phyloP scores from a whole-genome alignment of 2,113 vertebrate genomes.

The Entomyzon cyanotis region DNA sequence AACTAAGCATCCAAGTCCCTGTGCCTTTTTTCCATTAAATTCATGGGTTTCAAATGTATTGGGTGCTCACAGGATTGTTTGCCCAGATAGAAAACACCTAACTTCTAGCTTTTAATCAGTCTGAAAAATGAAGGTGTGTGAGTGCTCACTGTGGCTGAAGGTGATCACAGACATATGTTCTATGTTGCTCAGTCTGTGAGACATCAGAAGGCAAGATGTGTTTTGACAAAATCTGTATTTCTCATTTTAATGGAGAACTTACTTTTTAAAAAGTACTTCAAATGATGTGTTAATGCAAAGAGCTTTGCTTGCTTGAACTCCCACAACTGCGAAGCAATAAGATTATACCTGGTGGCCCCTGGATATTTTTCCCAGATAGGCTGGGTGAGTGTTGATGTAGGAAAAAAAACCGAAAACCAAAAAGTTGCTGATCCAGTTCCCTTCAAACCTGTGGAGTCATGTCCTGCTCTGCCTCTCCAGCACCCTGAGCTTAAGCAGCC shows the following conservation, averaged over 20 bases:
- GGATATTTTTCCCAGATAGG: neutral
- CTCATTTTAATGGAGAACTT: neutral
- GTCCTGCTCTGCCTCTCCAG: neutral
- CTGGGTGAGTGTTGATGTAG: neutral
- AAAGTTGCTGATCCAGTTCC: neutral
- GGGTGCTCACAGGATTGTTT: neutral
- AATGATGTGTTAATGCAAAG: neutral
- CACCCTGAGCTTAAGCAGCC: neutral
- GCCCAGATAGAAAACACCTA: neutral
- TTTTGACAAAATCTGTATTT: neutral
- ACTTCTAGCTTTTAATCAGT: neutral
- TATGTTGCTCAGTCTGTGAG: neutral
- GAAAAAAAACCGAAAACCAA: neutral
- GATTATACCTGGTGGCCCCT: neutral
- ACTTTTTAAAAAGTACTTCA: neutral
- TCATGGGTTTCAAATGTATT: neutral
- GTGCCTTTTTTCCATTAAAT: neutral
- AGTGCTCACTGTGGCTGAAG: neutral
- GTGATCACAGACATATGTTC: neutral
- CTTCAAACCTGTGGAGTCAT: rapidly evolving
- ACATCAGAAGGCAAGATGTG: neutral
- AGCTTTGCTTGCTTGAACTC: neutral
- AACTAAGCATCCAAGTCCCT: neutral
- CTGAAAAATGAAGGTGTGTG: neutral
- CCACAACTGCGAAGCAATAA: neutral